Evolutionary conservation across 2,888 invertebrate species (phyloP), one percentile per base, ranked within the genome.

Genomic region (Thymelicus lineola): DNA sequence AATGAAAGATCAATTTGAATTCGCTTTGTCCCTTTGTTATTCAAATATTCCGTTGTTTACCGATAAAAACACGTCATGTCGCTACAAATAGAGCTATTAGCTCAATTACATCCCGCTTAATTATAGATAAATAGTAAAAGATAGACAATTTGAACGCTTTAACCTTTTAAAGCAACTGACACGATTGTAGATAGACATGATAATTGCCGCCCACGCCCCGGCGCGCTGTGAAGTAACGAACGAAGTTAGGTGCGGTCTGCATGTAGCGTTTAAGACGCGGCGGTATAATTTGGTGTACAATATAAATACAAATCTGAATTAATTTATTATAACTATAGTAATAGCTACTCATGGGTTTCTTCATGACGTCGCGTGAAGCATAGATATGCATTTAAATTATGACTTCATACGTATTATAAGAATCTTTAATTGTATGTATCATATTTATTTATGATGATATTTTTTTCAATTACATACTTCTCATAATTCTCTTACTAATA

Each of bases 121-220:
- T 69, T 69, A 69, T 63, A 69, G 69, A 69, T 63, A 69, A 69
- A 69, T 69, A 69, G 58, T 58, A 48, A 69, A 69, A 63, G 69
- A 69, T 69, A 69, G 63, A 69, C 69, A 69, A 63, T 69, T 69
- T 50, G 58, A 63, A 50, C 63, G 46, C 62, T 69, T 63, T 69
- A 69, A 69, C 69, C 69, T 69, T 71, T 75, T 71, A 70, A 73
- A 74, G 69, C 65, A 66, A 57, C 72, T 80, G 80, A 81, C 69
- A 69, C 58, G 58, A 69, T 63, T 69, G 61, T 78, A 79, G 78
- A 80, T 80, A 76, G 84, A 84, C 85, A 79, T 75, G 79, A 82
- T 89, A 75, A 76, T 75, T 73, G 68, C 60, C 62, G 62, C 68
- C 68, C 57, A 68, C 72, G 70, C 71, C 64, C 71, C 20, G n/a